Evolutionary conservation across 2,113 vertebrate species (phyloP), one percentile per base, ranked within the genome.

Genomic region (Cochlearius cochlearius): DNA sequence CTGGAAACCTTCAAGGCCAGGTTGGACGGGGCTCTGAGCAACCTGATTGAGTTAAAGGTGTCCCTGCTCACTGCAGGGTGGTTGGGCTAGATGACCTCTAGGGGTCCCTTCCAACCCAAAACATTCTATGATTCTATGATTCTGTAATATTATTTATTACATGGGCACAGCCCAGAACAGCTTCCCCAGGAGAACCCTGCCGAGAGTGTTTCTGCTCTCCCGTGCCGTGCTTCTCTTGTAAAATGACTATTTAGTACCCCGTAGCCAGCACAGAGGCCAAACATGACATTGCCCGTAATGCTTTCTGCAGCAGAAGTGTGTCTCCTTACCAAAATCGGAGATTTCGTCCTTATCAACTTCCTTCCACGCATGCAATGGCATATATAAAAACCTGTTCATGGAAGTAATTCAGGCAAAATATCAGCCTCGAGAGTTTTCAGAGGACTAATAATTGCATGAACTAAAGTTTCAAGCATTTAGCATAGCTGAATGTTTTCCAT

Each of bases 201-300:
- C 8, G 30, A 26, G n/a, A 30, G 11, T 1, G 1, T 32, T 72
- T 50, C 45, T n/a, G 16, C 15, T 18, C 12, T 27, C 13, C 32
- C 29, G n/a, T 20, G 19, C 26, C 8, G 0, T 21, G 26, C 18
- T 64, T 41, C 29, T 62, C 17, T 32, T 5, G 3, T 9, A 15
- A 41, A 72, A 38, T 13, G 10, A 25, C 23, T 47, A 1, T 32
- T 68, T 22, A 43, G 47, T 36, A 50, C 11, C 13, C n/a, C 27
- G 30, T 4, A 21, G 32, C 58, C n/a, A 52, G 27, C 47, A 20
- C 10, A 49, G 15, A 58, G 7, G 26, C 27, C 27, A 63, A 12
- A 25, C 1, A 0, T 7, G 38, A 49, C 32, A 19, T 1, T 17
- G 32, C 20, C 26, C 7, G 0, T 11, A 27, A 29, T 0, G 0